Evolutionary conservation across 1,140 invertebrate species (phyloP).

Genomic region (Drosophila parabipectinata): DNA sequence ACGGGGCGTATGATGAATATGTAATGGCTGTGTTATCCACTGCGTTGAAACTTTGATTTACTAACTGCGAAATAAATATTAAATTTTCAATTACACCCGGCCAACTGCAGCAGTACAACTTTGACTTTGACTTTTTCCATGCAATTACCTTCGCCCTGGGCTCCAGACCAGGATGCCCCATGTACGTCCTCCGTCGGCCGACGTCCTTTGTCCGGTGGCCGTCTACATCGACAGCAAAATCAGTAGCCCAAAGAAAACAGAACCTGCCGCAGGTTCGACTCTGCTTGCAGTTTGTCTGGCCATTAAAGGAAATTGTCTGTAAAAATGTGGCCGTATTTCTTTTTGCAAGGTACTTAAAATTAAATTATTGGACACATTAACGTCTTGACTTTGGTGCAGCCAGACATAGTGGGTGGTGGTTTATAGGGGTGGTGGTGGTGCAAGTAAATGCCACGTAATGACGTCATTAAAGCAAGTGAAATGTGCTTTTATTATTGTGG

Average conservation of each 20-base stretch:
- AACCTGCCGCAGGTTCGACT: slow-evolving; percentile 44
- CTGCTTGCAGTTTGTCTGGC: slow-evolving; percentile 42
- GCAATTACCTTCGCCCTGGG: slow-evolving; percentile 68
- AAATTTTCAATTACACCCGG: slow-evolving; percentile 76
- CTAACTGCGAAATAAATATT: slow-evolving; percentile 83
- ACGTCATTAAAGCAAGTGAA: slow-evolving; percentile 82
- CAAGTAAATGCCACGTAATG: slow-evolving; percentile 80
- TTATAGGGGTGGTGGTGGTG: slow-evolving; percentile 17
- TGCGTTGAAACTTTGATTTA: slow-evolving; percentile 78
- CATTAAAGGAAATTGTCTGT: slow-evolving; percentile 82
- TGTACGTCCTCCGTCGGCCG: slow-evolving; percentile 13
- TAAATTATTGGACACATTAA: slow-evolving; percentile 83
- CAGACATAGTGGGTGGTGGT: slow-evolving; percentile 11
- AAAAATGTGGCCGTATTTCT: slow-evolving; percentile 82
- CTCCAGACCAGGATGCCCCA: slow-evolving; percentile 31
- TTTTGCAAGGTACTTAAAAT: slow-evolving; percentile 83
- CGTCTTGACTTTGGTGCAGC: slow-evolving; percentile 70
- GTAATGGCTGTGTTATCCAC: slow-evolving; percentile 68
- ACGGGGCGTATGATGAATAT: slow-evolving; percentile 77
- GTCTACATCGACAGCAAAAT: slow-evolving; percentile 49
- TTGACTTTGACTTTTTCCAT: slow-evolving; percentile 74
- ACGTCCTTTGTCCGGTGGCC: slow-evolving; percentile 7
- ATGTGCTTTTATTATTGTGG: slow-evolving; percentile 80
- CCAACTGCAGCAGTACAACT: slow-evolving; percentile 26
- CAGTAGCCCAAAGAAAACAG: slow-evolving; percentile 24